A percentile compares a stretch with the other conserved stretches of the same genome.
Evolutionary conservation across 2,888 invertebrate species (phyloP).

Genomic region (Nebria brevicollis): DNA sequence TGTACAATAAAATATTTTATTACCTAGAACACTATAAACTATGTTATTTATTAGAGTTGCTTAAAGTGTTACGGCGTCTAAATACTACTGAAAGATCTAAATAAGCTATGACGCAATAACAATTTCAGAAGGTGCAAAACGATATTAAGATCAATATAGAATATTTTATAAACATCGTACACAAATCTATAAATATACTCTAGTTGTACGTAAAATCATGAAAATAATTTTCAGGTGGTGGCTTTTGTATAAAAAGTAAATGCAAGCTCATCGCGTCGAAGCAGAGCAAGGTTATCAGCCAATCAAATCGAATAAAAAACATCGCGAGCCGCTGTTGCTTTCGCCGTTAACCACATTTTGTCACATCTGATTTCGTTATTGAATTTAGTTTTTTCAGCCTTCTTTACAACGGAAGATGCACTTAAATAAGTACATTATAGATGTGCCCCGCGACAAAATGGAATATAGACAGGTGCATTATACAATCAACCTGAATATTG

Average conservation of each 20-base stretch:
- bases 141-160: too few species aligned
- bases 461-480: not conserved
- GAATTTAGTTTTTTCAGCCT: constrained; percentile 21
- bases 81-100: too few species aligned
- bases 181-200: too few species aligned
- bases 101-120: too few species aligned
- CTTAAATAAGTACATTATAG: constrained; percentile 23
- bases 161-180: too few species aligned
- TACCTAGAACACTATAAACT: too few species aligned
- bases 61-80: too few species aligned
- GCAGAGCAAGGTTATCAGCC: constrained; percentile 11
- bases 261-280: not conserved
- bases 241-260: not conserved
- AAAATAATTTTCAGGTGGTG: not conserved
- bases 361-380: constrained; percentile 24
- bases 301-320: constrained; percentile 22
- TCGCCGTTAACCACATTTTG: constrained; percentile 16
- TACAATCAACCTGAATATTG: not conserved
- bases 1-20: too few species aligned
- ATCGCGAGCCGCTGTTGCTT: not conserved
- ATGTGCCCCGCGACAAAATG: constrained; percentile 2
- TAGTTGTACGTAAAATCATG: not conserved
- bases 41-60: too few species aligned
- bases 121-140: too few species aligned
- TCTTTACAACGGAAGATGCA: constrained; percentile 25